phyloP scores from a whole-genome alignment of 2,797 vertebrate species.

The Buceros bicornis region DNA sequence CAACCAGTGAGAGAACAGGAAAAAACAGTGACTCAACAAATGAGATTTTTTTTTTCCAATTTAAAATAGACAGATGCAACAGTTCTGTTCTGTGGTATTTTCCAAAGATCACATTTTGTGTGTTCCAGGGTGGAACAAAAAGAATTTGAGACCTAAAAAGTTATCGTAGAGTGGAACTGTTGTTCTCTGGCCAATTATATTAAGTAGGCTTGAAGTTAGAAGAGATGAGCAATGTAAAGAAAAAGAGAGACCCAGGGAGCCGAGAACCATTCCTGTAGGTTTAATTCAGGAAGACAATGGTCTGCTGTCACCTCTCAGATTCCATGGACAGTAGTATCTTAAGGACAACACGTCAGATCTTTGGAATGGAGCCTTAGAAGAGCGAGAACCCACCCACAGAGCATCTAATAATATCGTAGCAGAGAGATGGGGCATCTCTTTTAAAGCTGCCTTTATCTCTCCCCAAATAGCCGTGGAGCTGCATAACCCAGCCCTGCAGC shows the following conservation, averaged over 20 bases:
- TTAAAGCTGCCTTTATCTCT: background rate
- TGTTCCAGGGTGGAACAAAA: background rate
- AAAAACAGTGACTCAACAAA: background rate
- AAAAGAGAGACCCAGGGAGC: background rate
- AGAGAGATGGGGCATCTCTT: background rate
- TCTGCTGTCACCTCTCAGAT: background rate
- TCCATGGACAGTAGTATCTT: background rate
- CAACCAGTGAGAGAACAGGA: background rate
- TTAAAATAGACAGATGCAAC: background rate
- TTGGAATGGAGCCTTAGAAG: background rate
- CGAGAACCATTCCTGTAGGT: background rate
- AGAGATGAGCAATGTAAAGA: background rate
- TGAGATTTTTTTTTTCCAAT: background rate
- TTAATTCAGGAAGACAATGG: background rate
- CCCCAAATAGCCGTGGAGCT: slow-evolving; percentile 24
- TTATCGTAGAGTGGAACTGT: background rate
- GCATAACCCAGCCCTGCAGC: background rate
- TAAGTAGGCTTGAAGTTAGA: background rate
- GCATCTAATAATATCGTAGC: slow-evolving; percentile 3
- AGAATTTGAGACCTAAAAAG: background rate
- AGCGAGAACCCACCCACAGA: background rate
- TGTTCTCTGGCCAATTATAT: background rate
- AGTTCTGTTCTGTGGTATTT: background rate
- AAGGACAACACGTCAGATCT: background rate
- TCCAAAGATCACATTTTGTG: background rate